Evolutionary conservation across 2,888 invertebrate genomes (phyloP).

Genomic region (Limnephilus marmoratus): DNA sequence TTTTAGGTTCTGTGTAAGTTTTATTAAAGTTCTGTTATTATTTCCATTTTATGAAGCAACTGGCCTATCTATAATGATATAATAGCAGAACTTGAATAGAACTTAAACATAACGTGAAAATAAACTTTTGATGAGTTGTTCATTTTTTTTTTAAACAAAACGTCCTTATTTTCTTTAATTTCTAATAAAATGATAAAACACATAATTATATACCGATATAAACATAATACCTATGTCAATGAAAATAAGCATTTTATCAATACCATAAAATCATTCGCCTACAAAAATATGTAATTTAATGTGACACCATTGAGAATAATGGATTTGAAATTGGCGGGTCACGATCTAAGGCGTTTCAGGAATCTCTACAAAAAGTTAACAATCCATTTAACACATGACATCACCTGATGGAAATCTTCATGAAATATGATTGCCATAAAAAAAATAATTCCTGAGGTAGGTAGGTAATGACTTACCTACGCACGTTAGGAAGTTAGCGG

Average conservation of each 20-base stretch:
- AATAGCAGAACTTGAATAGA: too few relatives aligned
- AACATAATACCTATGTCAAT: background rate
- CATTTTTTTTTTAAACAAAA: too few relatives aligned
- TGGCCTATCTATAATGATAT: too few relatives aligned
- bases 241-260: background rate
- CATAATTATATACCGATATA: background rate
- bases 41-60: too few relatives aligned
- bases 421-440: background rate
- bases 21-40: too few relatives aligned
- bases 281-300: background rate
- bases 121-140: too few relatives aligned
- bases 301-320: conserved; percentile 23
- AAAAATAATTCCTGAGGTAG: background rate
- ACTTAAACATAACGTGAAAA: too few relatives aligned
- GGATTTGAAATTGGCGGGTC: conserved; percentile 50
- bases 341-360: conserved; percentile 54
- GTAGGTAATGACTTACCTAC: background rate
- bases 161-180: background rate
- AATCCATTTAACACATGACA: conserved; percentile 13
- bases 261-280: background rate
- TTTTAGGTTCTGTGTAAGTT: too few relatives aligned
- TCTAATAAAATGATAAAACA: background rate
- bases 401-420: conserved; percentile 14
- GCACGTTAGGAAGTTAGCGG: background rate
- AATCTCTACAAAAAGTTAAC: conserved; percentile 14